phyloP scores from a whole-genome alignment of 37 sponge, comb jelly and placozoan genomes.

The Beroe forskalii region DNA sequence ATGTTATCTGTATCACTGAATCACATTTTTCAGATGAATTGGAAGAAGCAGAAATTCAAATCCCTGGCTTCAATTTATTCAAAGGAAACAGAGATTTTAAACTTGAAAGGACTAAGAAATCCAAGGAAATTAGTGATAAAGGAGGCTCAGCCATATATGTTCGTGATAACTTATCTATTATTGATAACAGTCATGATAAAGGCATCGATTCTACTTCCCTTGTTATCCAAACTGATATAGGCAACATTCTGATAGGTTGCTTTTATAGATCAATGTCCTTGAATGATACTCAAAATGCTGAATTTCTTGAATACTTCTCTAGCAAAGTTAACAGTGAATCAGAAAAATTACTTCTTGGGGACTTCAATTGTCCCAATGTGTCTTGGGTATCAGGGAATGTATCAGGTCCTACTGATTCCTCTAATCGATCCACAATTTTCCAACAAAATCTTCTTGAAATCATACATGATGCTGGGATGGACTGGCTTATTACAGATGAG shows the following conservation, averaged over 20 bases:
- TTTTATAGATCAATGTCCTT: neutral
- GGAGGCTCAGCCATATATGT: neutral
- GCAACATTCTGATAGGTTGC: neutral
- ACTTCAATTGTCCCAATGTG: neutral
- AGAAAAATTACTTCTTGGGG: neutral
- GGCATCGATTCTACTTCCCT: neutral
- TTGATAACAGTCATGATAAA: neutral
- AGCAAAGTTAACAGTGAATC: neutral
- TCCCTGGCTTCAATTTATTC: neutral
- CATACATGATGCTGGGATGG: neutral
- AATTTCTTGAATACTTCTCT: neutral
- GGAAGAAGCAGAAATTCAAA: neutral
- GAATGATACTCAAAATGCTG: neutral
- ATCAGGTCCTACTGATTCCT: neutral
- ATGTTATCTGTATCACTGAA: neutral
- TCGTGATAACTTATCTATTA: neutral
- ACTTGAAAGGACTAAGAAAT: neutral
- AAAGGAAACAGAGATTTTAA: neutral
- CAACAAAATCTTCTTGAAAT: neutral
- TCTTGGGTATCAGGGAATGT: slow-evolving; percentile 10
- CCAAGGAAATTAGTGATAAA: neutral
- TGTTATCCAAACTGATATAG: neutral
- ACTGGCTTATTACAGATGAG: neutral
- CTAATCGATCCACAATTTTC: neutral
- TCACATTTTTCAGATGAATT: neutral